Base-by-base conservation (phyloP, 2,888 invertebrate species). In the Heliconius ethilla region DNA sequence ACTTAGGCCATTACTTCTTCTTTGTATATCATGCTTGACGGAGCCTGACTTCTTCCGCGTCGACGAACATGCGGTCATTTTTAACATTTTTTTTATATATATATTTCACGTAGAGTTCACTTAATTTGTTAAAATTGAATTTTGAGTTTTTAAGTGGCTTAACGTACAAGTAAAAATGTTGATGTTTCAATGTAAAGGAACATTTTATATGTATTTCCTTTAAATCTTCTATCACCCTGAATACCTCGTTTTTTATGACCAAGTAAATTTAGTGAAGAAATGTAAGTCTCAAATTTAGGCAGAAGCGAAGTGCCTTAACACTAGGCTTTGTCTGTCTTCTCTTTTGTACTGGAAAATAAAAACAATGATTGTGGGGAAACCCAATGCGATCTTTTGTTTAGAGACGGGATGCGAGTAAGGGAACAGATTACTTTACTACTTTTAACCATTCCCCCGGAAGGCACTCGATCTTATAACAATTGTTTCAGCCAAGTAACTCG, bases 11-110 rank as follows among this genome's bases (percentile, higher is more conserved):
- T 77, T 76, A 80, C 77, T 76, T 80, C 77, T 79, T 79, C 75
- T 63, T 75, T 75, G 69, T 78, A 80, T 82, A 83, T 86, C 84
- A 84, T 80, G 85, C 85, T 85, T 73, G 59, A 81, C 66, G 75
- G 83, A 84, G 82, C 83, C 82, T 82, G 82, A 83, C 82, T 55
- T 77, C 81, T 86, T 86, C 85, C 85, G 85, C 81, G 81, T 82
- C 75, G 67, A 74, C 74, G 75, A 65, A 76, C 73, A 45, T 69
- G 73, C 73, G 66, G 55, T 77, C 51, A 69, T 62, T 72, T 27
- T 55, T 40, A 70, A 70, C 51, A 65, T 33, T 37, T 69, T 45
- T 75, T 62, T 62, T 59, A 59, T 40, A 45, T 74, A 72, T 62
- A n/a, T 59, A 7, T 33, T 22, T 25, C 18, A 62, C 15, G 9